Base-by-base conservation (phyloP, 2,888 invertebrate species). In the Physocephala rufipes region DNA sequence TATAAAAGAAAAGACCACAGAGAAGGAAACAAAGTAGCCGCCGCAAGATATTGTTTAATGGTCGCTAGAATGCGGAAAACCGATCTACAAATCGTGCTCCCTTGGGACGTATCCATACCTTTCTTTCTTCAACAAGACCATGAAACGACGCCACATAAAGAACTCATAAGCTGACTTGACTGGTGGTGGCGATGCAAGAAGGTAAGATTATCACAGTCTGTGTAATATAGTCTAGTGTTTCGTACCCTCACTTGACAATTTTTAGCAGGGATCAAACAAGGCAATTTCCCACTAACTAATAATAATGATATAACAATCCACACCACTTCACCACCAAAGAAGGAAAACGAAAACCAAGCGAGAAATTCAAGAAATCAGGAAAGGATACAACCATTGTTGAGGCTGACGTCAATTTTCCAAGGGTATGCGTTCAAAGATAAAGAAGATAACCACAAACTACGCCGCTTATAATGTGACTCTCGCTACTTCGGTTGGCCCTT, bases 361-460 rank as follows among this genome's bases (percentile, higher is more conserved):
- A 30, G 28, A 59, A 28, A 51, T 55, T 26, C 26, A 21, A 21
- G 26, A 53, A n/a, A n/a, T 28, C n/a, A n/a, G n/a, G n/a, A 3
- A 45, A 19, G 2, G 21, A 63, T 24, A 2, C 19, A 13, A 43
- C 7, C 21, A 9, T 61, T 28, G 59, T 59, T 47, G 65, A 43
- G 59, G 16, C 28, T 28, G 26, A 30, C 67, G 61, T 28, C 61
- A 68, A 68, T 61, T 68, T 68, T 61, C 49, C 62, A 68, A 68
- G 68, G 62, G 61, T 68, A 68, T 61, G 68, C 51, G 61, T 62
- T 68, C 61, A 51, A 68, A 61, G 61, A 68, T 68, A 68, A 68
- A 62, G 61, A 68, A 30, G 68, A 61, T n/a, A 62, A 68, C 51
- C 36, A 7, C 36, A 36, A n/a, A 36, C 36, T 9, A 9, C 36